Conservation (phyloP, 2,797 vertebrate species). For the Aldrovandia affinis region DNA sequence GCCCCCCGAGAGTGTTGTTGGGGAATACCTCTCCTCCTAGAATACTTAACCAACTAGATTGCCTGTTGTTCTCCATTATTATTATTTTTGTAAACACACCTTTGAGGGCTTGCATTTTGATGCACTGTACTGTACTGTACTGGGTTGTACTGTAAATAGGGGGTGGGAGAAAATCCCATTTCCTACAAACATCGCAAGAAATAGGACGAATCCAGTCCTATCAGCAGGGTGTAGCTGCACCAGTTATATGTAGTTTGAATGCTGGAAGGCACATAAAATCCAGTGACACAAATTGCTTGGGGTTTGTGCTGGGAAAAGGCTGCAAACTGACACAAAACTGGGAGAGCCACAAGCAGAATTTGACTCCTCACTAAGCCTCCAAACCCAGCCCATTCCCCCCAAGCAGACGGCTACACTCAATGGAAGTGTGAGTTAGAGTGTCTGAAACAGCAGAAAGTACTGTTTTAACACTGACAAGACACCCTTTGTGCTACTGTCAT, state of each 20-base stretch:
- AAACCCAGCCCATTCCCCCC: slow-evolving; percentile 24
- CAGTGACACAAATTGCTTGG: neutral
- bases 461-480: neutral
- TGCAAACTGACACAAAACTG: neutral
- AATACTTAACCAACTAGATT: slow-evolving; percentile 21
- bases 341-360: neutral
- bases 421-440: neutral
- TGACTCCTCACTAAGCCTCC: neutral
- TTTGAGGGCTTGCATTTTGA: no score
- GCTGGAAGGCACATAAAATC: neutral
- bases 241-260: neutral
- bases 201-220: neutral
- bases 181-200: neutral
- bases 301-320: neutral
- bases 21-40: slow-evolving; percentile 18
- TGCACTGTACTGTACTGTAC: neutral
- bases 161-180: neutral
- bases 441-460: neutral
- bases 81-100: slow-evolving; percentile 12
- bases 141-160: no score
- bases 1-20: neutral
- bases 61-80: slow-evolving; percentile 22
- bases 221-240: neutral
- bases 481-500: neutral
- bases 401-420: slow-evolving; percentile 20